A percentile compares a stretch with the other conserved stretches of the same genome.
These are phyloP conservation scores for Poecilia velifera DNA, from an alignment of 2,797 vertebrate genomes.

Conservation along the genomic window DNA sequence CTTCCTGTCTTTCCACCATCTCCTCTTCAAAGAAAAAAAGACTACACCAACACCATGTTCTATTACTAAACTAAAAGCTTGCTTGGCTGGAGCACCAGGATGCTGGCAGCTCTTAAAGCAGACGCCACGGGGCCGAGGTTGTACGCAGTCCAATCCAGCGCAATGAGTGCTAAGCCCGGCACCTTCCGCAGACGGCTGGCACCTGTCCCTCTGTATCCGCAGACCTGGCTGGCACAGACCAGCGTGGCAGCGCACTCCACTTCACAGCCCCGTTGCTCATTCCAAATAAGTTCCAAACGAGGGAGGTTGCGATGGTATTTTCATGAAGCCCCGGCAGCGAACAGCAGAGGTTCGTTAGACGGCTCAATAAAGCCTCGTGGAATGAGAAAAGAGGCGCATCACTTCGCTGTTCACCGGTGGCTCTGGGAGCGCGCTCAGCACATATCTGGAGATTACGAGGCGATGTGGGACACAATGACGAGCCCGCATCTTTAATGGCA, in stretches of 20 bases:
- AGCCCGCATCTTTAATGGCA: conserved; percentile 66
- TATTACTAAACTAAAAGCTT: conserved; percentile 56
- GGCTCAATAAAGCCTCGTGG: conserved; percentile 69
- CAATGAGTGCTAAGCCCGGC: conserved; percentile 57
- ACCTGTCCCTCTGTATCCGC: conserved; percentile 64
- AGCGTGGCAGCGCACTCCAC: conserved; percentile 55
- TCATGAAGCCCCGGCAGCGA: conserved; percentile 43
- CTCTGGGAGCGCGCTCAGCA: conserved; percentile 60
- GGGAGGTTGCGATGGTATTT: conserved; percentile 56
- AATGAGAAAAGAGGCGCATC: conserved; percentile 68
- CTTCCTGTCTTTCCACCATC: conserved; percentile 37
- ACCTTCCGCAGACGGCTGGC: conserved; percentile 63
- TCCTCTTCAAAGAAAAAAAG: conserved; percentile 25
- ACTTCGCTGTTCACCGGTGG: conserved; percentile 69
- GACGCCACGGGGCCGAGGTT: conserved; percentile 42
- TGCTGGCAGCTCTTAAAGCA: conserved; percentile 58
- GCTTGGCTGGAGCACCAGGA: conserved; percentile 55
- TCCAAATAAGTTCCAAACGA: conserved; percentile 68
- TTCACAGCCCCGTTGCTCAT: conserved; percentile 72
- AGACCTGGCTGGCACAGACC: conserved; percentile 66
- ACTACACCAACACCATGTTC: conserved; percentile 38
- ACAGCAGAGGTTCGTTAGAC: conserved; percentile 74
- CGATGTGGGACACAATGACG: conserved; percentile 65
- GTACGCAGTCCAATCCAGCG: conserved; percentile 43
- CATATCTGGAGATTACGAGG: conserved; percentile 57